Evolutionary conservation across 2,797 vertebrate species (phyloP), one percentile per base, ranked within the genome.

Genomic region (Odontamblyopus rebecca): DNA sequence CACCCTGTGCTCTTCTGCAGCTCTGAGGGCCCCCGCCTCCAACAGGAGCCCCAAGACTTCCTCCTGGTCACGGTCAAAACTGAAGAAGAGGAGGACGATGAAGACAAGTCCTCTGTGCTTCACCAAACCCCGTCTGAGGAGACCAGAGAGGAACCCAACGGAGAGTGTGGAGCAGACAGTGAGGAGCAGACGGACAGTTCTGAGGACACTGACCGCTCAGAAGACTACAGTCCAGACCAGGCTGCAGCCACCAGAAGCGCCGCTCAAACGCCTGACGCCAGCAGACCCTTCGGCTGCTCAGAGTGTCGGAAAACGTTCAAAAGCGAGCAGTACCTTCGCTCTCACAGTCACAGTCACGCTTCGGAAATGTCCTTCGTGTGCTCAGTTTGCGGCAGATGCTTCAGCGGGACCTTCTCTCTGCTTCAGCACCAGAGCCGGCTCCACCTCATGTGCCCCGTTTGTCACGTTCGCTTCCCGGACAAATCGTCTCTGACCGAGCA

Each of bases 181-280:
- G 57, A 60, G 57, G 57, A 60, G 57, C 57, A 60, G 35, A 38
- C 19, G 11, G 61, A 63, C 61, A 63, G 35, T n/a, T 41, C 61
- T 15, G 32, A 29, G 2, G 59, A 62, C 30, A 62, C 61, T 32
- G 61, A 62, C 9, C 32, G 4, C 61, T 62, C 61, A n/a, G 61
- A 62, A 19, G 61, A 62, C 61, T 62, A 62, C 11, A 61, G 26
- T 32, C 29, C 2, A 30, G 5, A 18, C 2, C 59, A 61, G 59
- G 59, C 59, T 19, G 7, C 29, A 2, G 29, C 61, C 19, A 38
- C 15, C 4, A 44, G 61, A 9, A 44, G 61, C 35, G 44, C 2
- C 19, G 35, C 35, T 4, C 23, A n/a, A 9, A 18, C 35, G 0
- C 16, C 30, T 38, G 23, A 23, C 23, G 8, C 61, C n/a, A 32